Base-by-base conservation (phyloP, 2,797 vertebrate genomes). In the Sandelia bainsii region DNA sequence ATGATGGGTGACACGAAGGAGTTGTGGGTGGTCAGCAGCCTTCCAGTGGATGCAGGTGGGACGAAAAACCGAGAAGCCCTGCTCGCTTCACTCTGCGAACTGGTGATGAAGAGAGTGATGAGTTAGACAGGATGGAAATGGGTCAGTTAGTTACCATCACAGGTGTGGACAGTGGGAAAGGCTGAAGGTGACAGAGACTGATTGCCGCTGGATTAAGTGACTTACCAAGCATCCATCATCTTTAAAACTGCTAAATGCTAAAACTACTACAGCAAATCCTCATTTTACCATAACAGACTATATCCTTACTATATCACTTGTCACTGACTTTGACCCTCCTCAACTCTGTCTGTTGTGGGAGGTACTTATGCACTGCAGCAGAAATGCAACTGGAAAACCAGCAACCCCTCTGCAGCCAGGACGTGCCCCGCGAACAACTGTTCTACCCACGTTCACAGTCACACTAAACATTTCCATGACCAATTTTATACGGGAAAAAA, bases 21-120 rank as follows among this genome's bases (percentile, higher is more conserved):
- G 78, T 5, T 68, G 82, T 93, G 89, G 90, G 93, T 92, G 92
- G 92, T 84, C 90, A 87, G 61, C 46, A 8, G 52, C 44, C 48
- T 8, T 49, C 45, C 7, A 37, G 53, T 57, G 12, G 7, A 62
- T 60, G 74, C 89, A 90, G 90, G 90, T 88, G 88, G 57, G 88
- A 90, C 72, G 45, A 56, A 66, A 54, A 45, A 48, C 44, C 59
- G 27, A 40, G 52, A 12, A 6, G 53, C 62, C 49, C 56, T 22
- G 14, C 50, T 74, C 11, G 54, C 72, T 72, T 82, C 58, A 34
- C 62, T 80, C 77, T 73, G 73, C 71, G 75, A 77, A 63, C 46
- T 46, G 23, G 78, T 93, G 92, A 93, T 90, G 85, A 89, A 94
- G 87, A 88, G 88, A 89, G 90, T 92, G 93, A 79, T 87, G 93